Percentiles rank a stretch among this genome's conserved stretches.
phyloP scores from a whole-genome alignment of 2,797 vertebrate species.

The Channa striata region DNA sequence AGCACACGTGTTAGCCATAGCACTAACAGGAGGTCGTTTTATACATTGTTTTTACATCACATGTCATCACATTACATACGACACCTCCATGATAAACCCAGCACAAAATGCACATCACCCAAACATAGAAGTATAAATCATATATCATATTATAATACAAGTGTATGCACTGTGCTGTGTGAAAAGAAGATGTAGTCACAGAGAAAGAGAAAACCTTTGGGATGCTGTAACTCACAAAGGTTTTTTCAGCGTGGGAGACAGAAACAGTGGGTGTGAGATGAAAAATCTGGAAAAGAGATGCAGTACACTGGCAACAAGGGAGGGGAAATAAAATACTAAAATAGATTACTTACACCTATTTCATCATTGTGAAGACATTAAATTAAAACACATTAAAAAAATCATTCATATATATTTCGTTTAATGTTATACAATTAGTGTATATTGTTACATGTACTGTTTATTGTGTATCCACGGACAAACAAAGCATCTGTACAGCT shows the following conservation, averaged over 20 bases:
- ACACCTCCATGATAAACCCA: not conserved
- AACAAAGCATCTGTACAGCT: too few relatives aligned
- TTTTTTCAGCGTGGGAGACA: not conserved
- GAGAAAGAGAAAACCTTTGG: slow-evolving; percentile 5
- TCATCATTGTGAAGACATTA: not conserved
- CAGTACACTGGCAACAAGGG: not conserved
- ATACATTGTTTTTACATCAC: not conserved
- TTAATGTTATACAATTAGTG: too few relatives aligned
- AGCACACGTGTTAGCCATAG: slow-evolving; percentile 2
- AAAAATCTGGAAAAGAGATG: slow-evolving; percentile 11
- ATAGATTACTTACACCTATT: not conserved
- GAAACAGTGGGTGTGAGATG: slow-evolving; percentile 2
- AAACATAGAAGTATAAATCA: not conserved
- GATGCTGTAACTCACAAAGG: not conserved
- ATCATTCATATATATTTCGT: not conserved
- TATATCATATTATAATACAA: too few relatives aligned
- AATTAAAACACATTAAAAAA: not conserved
- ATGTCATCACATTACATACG: not conserved
- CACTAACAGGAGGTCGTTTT: not conserved
- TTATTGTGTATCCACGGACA: not conserved
- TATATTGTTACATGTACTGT: not conserved
- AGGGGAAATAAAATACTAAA: not conserved
- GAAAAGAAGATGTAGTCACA: not conserved
- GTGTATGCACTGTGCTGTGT: not conserved
- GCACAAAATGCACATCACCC: not conserved